Conservation (phyloP, 2,797 vertebrate genomes). For the Neosalanx taihuensis region DNA sequence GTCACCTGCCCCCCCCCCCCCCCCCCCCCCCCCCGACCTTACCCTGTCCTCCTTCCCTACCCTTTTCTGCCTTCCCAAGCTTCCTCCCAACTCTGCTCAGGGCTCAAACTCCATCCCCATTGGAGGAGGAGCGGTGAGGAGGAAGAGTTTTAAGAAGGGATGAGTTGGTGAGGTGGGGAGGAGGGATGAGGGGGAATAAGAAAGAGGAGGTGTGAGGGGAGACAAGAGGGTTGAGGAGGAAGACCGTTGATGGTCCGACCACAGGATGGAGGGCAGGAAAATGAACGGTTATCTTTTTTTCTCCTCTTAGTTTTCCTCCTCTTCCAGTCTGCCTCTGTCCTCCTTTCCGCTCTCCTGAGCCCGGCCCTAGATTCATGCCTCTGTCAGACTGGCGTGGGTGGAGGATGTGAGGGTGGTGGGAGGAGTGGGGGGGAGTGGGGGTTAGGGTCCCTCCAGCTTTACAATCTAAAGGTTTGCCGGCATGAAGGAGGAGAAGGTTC, state of each 20-base stretch:
- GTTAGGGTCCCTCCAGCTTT: background rate
- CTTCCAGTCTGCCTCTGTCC: constrained; percentile 15
- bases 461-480: constrained; percentile 44
- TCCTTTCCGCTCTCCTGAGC: constrained; percentile 47
- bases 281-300: constrained; percentile 12
- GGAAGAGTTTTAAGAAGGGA: background rate
- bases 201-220: no score
- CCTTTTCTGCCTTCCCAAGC: background rate
- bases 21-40: no score
- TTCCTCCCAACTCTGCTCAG: background rate
- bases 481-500: background rate
- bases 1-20: constrained; percentile 15
- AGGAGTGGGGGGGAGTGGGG: background rate
- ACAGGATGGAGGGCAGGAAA: constrained; percentile 34
- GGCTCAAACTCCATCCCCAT: constrained; percentile 28
- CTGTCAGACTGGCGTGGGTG: constrained; percentile 24
- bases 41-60: constrained; percentile 5
- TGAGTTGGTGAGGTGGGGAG: background rate
- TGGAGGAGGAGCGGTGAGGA: constrained; percentile 38
- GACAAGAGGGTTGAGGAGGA: background rate
- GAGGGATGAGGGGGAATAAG: no score
- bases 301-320: background rate
- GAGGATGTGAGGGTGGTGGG: background rate
- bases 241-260: constrained; percentile 25
- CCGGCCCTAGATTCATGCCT: constrained; percentile 34